Base-by-base conservation (phyloP, 2,797 vertebrate genomes). In the Sebastolobus altivelis region DNA sequence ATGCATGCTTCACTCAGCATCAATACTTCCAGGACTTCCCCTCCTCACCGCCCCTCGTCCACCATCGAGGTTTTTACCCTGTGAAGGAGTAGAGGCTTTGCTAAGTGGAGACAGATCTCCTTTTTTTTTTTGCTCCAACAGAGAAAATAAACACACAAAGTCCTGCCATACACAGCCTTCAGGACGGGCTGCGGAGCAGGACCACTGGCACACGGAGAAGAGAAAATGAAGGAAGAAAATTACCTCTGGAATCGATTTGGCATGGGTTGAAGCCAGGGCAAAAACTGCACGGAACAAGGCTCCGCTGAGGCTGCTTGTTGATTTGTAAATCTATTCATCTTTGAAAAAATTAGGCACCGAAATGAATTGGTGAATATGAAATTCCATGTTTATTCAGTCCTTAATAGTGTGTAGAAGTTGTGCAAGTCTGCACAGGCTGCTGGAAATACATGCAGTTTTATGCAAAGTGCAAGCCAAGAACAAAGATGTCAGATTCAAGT, bases 211-310 rank as follows among this genome's bases (percentile, higher is more conserved):
- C 86, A 83, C 60, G 9, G 73, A 84, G 78, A 85, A 69, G 77
- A 91, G 86, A 89, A 87, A 86, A 82, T 83, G 72, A 82, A 87
- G 78, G 76, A 75, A 84, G 83, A 91, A 89, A 90, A 88, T 91
- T 86, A 92, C 88, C 92, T 93, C 93, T 95, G 93, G 89, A 92
- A 93, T 93, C 87, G 87, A 95, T 95, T 94, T 89, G 82, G 86
- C 83, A 78, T 76, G 78, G 85, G 89, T 83, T 90, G 87, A 88
- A 90, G 88, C 77, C 83, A 80, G 88, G 84, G 84, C 87, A 72
- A 69, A 82, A 90, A 85, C 86, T 61, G 56, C 7, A 54, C 13
- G 9, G 80, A 86, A 66, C 35, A 46, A 79, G 69, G 79, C 87
- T 90, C 87, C 77, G 2, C 76, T 9, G 79, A 87, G 88, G 83